A percentile compares a stretch with the other conserved stretches of the same genome.
phyloP scores from a whole-genome alignment of 2,797 vertebrate genomes.

The Poecile montanus region DNA sequence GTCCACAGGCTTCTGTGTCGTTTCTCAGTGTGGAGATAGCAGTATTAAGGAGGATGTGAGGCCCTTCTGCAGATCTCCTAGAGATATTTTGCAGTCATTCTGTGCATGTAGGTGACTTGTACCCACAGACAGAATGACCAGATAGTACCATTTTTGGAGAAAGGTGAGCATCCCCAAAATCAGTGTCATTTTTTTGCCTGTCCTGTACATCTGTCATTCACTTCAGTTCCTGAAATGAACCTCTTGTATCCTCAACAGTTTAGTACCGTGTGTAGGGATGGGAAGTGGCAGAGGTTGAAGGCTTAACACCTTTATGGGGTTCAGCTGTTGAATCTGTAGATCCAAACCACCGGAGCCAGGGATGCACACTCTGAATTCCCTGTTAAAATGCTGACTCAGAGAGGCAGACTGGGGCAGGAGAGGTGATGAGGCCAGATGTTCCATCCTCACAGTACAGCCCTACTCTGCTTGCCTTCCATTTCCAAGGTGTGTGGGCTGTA shows the following conservation, averaged over 20 bases:
- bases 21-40: neutral
- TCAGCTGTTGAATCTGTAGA: neutral
- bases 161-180: neutral
- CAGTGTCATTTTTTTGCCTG: neutral
- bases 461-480: neutral
- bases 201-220: fast-evolving
- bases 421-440: neutral
- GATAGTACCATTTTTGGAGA: neutral
- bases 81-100: neutral
- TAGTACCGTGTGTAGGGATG: neutral
- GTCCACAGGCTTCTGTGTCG: neutral
- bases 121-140: neutral
- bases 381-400: neutral
- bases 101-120: fast-evolving
- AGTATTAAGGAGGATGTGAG: neutral
- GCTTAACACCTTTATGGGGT: neutral
- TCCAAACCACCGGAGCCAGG: neutral
- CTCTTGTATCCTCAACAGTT: neutral
- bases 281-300: neutral
- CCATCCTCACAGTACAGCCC: neutral
- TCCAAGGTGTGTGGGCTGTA: neutral
- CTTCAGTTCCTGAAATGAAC: neutral
- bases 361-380: neutral
- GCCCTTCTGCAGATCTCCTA: neutral
- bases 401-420: neutral